Conservation (phyloP, 1,140 invertebrate species). For the Melipona quadrifasciata region DNA sequence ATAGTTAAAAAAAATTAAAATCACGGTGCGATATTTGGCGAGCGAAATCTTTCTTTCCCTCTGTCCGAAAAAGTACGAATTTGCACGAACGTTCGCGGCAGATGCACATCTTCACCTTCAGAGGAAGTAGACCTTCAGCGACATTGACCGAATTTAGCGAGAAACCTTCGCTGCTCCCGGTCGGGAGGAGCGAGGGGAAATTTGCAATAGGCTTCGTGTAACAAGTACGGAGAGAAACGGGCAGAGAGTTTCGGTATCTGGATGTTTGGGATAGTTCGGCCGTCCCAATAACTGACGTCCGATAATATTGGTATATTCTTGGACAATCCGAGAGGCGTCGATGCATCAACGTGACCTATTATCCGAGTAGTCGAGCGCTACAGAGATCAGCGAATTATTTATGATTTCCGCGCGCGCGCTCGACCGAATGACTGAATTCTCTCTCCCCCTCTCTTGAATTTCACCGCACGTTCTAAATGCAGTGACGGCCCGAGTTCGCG, state of each 20-base stretch:
- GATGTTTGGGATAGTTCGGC: constrained; percentile 10
- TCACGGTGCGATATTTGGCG: too few species aligned
- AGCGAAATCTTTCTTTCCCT: too few species aligned
- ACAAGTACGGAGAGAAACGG: too few species aligned
- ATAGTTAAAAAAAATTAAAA: too few species aligned
- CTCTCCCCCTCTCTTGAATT: too few species aligned
- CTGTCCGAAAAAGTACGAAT: too few species aligned
- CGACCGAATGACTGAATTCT: background rate
- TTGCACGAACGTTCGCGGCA: too few species aligned
- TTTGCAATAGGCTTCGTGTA: too few species aligned
- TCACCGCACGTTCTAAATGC: background rate
- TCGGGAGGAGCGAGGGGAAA: background rate
- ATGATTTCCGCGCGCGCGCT: too few species aligned
- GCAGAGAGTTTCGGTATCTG: background rate
- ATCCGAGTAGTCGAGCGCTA: constrained; percentile 8
- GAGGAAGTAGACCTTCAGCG: background rate
- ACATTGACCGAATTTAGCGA: background rate
- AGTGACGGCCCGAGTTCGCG: constrained; percentile 5
- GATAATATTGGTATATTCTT: constrained; percentile 8
- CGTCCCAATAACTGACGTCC: constrained; percentile 13
- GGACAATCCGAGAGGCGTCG: background rate
- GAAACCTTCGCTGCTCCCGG: background rate
- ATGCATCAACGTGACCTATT: constrained; percentile 11
- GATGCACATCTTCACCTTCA: too few species aligned
- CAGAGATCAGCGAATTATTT: background rate